Base-by-base conservation (phyloP, 2,888 invertebrate species). In the Druceiella hillmani region DNA sequence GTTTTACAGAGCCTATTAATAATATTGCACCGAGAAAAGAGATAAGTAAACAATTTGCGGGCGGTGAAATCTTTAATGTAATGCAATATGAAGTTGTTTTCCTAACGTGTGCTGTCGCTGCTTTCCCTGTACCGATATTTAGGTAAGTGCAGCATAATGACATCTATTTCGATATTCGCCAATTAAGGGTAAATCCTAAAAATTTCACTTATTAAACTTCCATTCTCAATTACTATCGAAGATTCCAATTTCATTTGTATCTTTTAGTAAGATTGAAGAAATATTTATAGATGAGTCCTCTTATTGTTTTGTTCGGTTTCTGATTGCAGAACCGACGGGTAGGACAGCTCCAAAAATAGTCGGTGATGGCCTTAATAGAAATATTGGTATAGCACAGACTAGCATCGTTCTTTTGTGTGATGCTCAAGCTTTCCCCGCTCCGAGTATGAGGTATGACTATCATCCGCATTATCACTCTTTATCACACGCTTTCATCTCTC, bases 401-500 rank as follows among this genome's bases (percentile, higher is more conserved):
- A 75, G 67, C 50, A 76, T 82, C 50, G 78, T 81, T 45, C 76
- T 83, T 51, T 75, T 84, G 52, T 87, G 87, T 61, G 83, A 84
- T 53, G 82, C 83, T 47, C 87, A 88, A 71, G 82, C 83, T 36
- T 86, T 77, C 61, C 87, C 87, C 46, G 78, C 82, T 55, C 86
- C 87, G 45, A 63, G 75, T 33, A 83, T 81, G 75, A 87, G 87
- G 87, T 87, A 83, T 67, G 58, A 52, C 6, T 13, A n/a, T n/a
- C n/a, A n/a, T n/a, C n/a, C n/a, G n/a, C n/a, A 14, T 52, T 50
- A 50, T 45, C 45, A 13, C 17, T 29, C 17, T 17, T 3, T 58
- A 57, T 59, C 57, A 63, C 67, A 65, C 70, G 68, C 70, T 60
- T 63, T 69, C 70, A 70, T 66, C 55, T 52, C 58, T 66, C 68